phyloP scores from a whole-genome alignment of 2,888 invertebrate species.

The Endotricha flammealis region DNA sequence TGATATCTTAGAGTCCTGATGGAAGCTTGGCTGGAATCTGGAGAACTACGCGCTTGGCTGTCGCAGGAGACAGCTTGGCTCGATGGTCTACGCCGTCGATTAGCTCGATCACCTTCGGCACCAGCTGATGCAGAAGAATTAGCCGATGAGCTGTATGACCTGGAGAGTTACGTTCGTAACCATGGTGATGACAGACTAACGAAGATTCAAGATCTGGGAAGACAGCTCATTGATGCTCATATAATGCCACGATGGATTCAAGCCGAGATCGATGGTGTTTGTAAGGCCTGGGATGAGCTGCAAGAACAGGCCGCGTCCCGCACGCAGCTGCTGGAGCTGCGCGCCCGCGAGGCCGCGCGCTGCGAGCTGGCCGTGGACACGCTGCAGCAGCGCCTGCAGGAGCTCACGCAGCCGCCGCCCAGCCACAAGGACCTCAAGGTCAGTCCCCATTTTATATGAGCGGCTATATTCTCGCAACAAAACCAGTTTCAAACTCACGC shows the following conservation, averaged over 20 bases:
- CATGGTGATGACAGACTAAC: slow-evolving; percentile 85
- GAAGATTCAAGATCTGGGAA: slow-evolving; percentile 86
- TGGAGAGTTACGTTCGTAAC: slow-evolving; percentile 88
- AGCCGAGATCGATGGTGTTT: slow-evolving; percentile 81
- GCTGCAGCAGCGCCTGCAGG: slow-evolving; percentile 83
- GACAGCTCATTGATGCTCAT: slow-evolving; percentile 84
- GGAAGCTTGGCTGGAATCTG: slow-evolving; percentile 87
- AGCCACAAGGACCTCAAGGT: slow-evolving; percentile 20
- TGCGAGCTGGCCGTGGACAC: slow-evolving; percentile 86
- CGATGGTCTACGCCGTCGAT: slow-evolving; percentile 86
- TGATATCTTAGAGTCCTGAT: slow-evolving; percentile 80
- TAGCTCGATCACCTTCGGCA: slow-evolving; percentile 82
- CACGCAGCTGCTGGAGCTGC: slow-evolving; percentile 51
- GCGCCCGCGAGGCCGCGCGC: slow-evolving; percentile 86
- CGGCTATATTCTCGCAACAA: too few species aligned
- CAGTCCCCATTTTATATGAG: slow-evolving; percentile 19
- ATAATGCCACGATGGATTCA: slow-evolving; percentile 84
- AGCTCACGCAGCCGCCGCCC: slow-evolving; percentile 38
- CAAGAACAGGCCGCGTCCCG: slow-evolving; percentile 28
- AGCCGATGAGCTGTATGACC: slow-evolving; percentile 91
- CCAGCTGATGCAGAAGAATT: slow-evolving; percentile 95
- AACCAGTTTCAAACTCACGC: too few species aligned
- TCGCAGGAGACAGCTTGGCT: slow-evolving; percentile 88
- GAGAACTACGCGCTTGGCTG: slow-evolving; percentile 87
- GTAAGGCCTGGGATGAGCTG: slow-evolving; percentile 81